Percentiles rank a stretch among this genome's conserved stretches.
Conservation (phyloP, 1,140 invertebrate genomes). For the Cotesia vestalis region DNA sequence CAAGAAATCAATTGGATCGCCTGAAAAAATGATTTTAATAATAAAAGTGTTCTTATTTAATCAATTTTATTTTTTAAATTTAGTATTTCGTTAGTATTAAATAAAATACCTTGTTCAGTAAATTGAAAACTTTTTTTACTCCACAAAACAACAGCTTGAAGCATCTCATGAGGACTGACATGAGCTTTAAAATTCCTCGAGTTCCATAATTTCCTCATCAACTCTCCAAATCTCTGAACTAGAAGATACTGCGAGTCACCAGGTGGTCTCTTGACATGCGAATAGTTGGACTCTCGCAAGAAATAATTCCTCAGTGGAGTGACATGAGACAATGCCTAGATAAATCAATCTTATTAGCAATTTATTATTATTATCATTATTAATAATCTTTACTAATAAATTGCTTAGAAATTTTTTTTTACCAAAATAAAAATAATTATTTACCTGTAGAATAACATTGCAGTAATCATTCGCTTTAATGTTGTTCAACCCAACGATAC, state of each 20-base stretch:
- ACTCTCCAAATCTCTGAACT: constrained; percentile 96
- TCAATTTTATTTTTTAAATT: neutral
- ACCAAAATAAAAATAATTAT: constrained; percentile 26
- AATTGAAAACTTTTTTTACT: constrained; percentile 99
- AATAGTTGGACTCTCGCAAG: constrained; percentile 92
- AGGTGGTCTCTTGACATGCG: constrained; percentile 86
- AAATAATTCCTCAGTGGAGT: constrained; percentile 95
- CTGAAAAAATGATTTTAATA: constrained; percentile 53
- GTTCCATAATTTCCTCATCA: constrained; percentile 99
- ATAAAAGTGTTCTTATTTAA: too few relatives aligned
- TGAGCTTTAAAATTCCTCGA: constrained; percentile 99
- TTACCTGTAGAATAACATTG: constrained; percentile 95
- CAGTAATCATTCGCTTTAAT: constrained; percentile 99
- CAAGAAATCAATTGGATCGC: constrained; percentile 96
- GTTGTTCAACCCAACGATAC: constrained; percentile 97
- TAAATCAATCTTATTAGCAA: constrained; percentile 9
- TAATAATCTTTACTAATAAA: neutral
- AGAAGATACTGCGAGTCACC: constrained; percentile 92
- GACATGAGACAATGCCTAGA: constrained; percentile 92
- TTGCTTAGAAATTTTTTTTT: too few relatives aligned
- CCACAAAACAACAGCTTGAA: constrained; percentile 98
- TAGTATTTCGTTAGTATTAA: constrained; percentile 4
- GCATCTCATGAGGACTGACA: constrained; percentile 99
- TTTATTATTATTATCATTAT: neutral
- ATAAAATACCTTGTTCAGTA: constrained; percentile 86